Percentiles rank a stretch among this genome's conserved stretches.
These are phyloP conservation scores for Tanypteryx hageni DNA, from an alignment of 2,888 invertebrate species.

Conservation along the genomic window DNA sequence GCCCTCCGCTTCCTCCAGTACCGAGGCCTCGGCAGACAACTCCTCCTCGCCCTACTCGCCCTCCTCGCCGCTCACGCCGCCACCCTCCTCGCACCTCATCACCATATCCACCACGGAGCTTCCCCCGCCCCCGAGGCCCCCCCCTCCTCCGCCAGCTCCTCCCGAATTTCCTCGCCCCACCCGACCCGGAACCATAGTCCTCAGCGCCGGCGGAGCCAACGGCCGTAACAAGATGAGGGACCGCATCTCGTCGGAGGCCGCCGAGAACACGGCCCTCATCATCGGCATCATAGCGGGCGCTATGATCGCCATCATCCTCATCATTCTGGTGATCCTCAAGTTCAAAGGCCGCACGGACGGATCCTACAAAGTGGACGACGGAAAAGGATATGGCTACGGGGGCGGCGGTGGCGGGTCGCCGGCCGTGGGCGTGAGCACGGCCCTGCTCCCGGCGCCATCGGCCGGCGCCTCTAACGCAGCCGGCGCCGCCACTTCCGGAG, in stretches of 20 bases:
- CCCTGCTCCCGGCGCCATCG: conserved; percentile 80
- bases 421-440: conserved; percentile 83
- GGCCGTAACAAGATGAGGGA: conserved; percentile 71
- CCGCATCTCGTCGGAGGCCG: conserved; percentile 81
- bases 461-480: conserved; percentile 73
- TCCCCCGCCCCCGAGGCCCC: conserved; percentile 67
- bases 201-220: conserved; percentile 71
- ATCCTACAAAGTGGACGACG: conserved; percentile 95
- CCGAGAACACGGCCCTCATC: conserved; percentile 86
- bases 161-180: conserved; percentile 70
- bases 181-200: conserved; percentile 67
- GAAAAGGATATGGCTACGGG: conserved; percentile 80
- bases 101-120: not conserved
- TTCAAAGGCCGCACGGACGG: conserved; percentile 90
- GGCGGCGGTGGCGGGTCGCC: conserved; percentile 79
- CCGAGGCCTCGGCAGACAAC: not conserved
- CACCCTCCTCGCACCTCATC: conserved; percentile 15
- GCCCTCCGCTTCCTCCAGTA: conserved; percentile 27
- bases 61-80: conserved; percentile 66
- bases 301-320: conserved; percentile 91
- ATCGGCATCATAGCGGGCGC: conserved; percentile 91
- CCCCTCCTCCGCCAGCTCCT: conserved; percentile 72
- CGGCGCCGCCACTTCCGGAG: conserved; percentile 68
- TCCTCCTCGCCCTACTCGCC: conserved; percentile 60
- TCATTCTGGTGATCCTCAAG: conserved; percentile 93